Conservation (phyloP, 2,888 invertebrate species). For the Apotomis turbidana region DNA sequence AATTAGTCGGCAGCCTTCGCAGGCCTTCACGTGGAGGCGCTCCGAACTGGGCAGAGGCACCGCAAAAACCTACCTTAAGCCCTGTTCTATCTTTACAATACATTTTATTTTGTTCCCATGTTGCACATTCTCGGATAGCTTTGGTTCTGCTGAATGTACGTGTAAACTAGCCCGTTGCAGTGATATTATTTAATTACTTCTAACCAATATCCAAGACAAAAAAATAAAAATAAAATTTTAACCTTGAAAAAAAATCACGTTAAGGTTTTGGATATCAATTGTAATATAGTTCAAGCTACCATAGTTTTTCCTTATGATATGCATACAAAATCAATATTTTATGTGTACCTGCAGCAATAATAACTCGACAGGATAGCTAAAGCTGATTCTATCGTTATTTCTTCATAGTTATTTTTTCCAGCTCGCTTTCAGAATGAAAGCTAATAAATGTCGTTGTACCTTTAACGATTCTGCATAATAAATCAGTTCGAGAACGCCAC, state of each 20-base stretch:
- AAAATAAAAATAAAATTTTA: too few species aligned
- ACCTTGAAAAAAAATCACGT: background rate
- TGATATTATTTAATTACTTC: background rate
- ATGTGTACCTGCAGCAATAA: background rate
- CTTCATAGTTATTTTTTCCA: slow-evolving; percentile 13
- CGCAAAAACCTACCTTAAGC: slow-evolving; percentile 74
- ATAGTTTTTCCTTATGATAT: background rate
- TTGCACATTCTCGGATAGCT: slow-evolving; percentile 10
- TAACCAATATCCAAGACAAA: background rate
- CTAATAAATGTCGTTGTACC: slow-evolving; percentile 64
- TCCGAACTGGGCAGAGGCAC: slow-evolving; percentile 59
- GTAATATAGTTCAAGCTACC: background rate
- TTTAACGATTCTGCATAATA: slow-evolving; percentile 68
- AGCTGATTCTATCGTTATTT: background rate
- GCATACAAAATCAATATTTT: background rate
- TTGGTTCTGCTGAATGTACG: background rate
- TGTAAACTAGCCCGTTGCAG: slow-evolving; percentile 1
- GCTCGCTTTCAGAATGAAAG: slow-evolving; percentile 48
- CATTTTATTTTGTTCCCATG: slow-evolving; percentile 59
- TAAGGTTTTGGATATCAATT: background rate
- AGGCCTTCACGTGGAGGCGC: slow-evolving; percentile 69
- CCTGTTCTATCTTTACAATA: slow-evolving; percentile 78
- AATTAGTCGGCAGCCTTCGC: slow-evolving; percentile 82
- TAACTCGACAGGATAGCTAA: background rate
- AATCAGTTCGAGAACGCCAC: slow-evolving; percentile 66